These are phyloP conservation scores for Drosophila niveifrons DNA, from an alignment of 2,888 invertebrate species.

Conservation along the genomic window DNA sequence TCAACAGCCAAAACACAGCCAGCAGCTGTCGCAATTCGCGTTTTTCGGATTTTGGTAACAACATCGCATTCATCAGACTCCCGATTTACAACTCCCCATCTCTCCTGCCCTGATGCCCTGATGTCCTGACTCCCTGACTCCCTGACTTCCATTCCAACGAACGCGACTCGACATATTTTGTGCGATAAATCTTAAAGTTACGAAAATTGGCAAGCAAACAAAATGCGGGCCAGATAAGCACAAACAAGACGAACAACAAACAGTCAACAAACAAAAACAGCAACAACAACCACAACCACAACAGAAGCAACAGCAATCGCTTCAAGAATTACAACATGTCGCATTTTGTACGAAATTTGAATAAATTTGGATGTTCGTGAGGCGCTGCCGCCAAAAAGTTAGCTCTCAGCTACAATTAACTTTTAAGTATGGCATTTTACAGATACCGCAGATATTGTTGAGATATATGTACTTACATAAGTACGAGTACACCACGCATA, in stretches of 20 bases:
- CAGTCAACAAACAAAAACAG: conserved; percentile 24
- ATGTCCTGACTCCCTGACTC: not conserved
- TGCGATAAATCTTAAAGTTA: conserved; percentile 78
- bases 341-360: conserved; percentile 75
- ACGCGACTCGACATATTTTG: conserved; percentile 20
- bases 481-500: conserved; percentile 38
- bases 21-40: conserved; percentile 78
- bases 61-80: conserved; percentile 60
- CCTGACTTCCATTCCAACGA: not conserved
- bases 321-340: conserved; percentile 77
- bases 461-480: conserved; percentile 53
- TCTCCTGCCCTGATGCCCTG: not conserved
- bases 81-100: not conserved
- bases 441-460: conserved; percentile 74
- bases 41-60: conserved; percentile 65
- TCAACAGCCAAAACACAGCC: conserved; percentile 6
- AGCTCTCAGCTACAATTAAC: conserved; percentile 76
- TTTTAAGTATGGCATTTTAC: conserved; percentile 79
- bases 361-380: conserved; percentile 75
- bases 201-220: conserved; percentile 64
- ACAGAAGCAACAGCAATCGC: conserved; percentile 37
- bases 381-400: conserved; percentile 54
- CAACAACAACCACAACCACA: conserved; percentile 19
- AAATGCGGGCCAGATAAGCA: conserved; percentile 66
- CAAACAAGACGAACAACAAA: conserved; percentile 45